phyloP scores from a whole-genome alignment of 2,888 invertebrate genomes.

The Liopterus haemorrhoidalis region DNA sequence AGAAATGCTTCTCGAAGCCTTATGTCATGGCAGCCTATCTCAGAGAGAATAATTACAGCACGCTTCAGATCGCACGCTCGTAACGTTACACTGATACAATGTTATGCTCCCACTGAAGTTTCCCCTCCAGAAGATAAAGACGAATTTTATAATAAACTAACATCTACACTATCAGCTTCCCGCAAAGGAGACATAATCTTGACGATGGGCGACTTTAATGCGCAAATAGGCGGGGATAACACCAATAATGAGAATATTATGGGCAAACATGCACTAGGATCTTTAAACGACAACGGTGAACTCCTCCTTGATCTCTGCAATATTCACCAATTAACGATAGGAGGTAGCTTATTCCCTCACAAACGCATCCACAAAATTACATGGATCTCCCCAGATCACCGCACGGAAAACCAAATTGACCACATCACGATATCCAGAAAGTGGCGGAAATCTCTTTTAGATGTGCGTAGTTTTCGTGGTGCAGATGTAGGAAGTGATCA shows the following conservation, averaged over 20 bases:
- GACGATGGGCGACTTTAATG: conserved; percentile 21
- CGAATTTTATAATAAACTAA: too few species aligned
- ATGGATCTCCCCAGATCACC: conserved; percentile 14
- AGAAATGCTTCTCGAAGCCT: too few species aligned
- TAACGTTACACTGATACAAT: too few species aligned
- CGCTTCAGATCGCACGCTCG: too few species aligned
- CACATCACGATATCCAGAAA: conserved; percentile 4
- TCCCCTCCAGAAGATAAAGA: too few species aligned
- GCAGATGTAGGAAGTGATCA: conserved; percentile 4
- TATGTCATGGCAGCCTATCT: too few species aligned
- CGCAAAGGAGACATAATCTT: conserved; percentile 12
- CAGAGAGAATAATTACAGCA: too few species aligned
- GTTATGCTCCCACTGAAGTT: too few species aligned
- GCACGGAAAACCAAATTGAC: conserved; percentile 3
- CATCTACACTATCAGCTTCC: too few species aligned
- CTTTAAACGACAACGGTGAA: conserved; percentile 15
- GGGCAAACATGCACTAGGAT: conserved; percentile 14
- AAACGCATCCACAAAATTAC: conserved; percentile 18
- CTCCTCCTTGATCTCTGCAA: conserved; percentile 11
- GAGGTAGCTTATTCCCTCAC: conserved; percentile 4
- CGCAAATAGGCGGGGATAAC: conserved; percentile 18
- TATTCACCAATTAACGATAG: neutral
- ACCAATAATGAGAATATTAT: conserved; percentile 10
- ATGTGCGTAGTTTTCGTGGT: neutral
- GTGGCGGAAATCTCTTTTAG: conserved; percentile 2